phyloP scores from a whole-genome alignment of 2,113 vertebrate genomes.

The Quiscalus mexicanus region DNA sequence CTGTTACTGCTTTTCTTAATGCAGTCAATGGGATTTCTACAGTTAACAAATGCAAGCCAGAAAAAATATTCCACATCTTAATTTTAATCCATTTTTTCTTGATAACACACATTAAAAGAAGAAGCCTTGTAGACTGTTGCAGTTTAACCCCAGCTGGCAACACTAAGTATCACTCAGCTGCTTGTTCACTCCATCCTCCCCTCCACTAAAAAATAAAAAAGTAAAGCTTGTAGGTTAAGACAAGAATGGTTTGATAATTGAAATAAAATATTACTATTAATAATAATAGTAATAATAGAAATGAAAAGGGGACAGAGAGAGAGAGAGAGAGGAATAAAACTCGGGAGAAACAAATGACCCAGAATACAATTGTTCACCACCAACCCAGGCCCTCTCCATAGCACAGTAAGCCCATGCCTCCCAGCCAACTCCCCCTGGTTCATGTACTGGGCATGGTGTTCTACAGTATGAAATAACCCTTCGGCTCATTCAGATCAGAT shows the following conservation, averaged over 20 bases:
- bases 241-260: neutral
- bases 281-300: neutral
- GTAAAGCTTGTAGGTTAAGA: neutral
- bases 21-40: neutral
- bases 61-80: neutral
- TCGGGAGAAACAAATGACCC: neutral
- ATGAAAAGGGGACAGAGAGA: neutral
- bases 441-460: neutral
- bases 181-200: neutral
- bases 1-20: neutral
- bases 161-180: neutral
- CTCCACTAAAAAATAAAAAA: accelerated
- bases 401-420: neutral
- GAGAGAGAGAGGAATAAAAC: neutral
- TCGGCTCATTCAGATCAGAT: neutral
- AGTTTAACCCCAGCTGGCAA: neutral
- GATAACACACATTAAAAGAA: neutral
- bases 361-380: neutral
- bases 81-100: neutral
- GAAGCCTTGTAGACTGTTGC: neutral
- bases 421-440: neutral
- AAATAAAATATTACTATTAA: neutral
- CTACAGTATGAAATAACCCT: neutral
- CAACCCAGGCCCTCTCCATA: neutral
- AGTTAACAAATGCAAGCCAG: neutral